Percentiles rank a stretch among this genome's conserved stretches.
These are phyloP conservation scores for Nylanderia fulva DNA, from an alignment of 1,140 invertebrate genomes.

Conservation along the genomic window DNA sequence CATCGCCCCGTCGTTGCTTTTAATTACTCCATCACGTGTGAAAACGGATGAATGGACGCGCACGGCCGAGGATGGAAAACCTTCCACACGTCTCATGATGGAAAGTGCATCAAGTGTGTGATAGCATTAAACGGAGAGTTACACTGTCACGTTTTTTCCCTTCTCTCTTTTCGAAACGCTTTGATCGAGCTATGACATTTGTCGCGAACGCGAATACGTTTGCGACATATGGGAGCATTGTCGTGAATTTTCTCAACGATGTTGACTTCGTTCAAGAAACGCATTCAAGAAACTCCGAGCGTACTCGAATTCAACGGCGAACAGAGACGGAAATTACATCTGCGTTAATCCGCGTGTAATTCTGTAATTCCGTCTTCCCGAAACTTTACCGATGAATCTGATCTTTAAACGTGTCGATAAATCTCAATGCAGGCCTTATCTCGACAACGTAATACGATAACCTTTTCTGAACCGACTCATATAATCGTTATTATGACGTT, in stretches of 20 bases:
- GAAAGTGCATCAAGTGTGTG: not conserved
- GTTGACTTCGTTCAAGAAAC: constrained; percentile 20
- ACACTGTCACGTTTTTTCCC: not conserved
- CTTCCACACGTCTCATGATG: not conserved
- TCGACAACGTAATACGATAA: not conserved
- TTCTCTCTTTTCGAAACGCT: not conserved
- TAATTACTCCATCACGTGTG: constrained; percentile 30
- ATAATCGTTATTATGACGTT: not conserved
- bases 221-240: not conserved
- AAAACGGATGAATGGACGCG: constrained; percentile 14
- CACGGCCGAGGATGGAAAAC: not conserved
- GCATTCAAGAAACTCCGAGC: not conserved
- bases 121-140: not conserved
- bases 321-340: constrained; percentile 37
- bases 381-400: constrained; percentile 33
- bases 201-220: not conserved
- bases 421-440: constrained; percentile 1
- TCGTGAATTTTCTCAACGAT: not conserved
- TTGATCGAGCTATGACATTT: not conserved
- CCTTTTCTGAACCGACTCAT: not conserved
- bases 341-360: constrained; percentile 33
- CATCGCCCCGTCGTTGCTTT: constrained; percentile 39
- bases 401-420: not conserved
- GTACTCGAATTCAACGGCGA: constrained; percentile 15
- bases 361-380: constrained; percentile 22